Evolutionary conservation across 2,113 vertebrate genomes (phyloP).

Genomic region (Charadrius vociferus): DNA sequence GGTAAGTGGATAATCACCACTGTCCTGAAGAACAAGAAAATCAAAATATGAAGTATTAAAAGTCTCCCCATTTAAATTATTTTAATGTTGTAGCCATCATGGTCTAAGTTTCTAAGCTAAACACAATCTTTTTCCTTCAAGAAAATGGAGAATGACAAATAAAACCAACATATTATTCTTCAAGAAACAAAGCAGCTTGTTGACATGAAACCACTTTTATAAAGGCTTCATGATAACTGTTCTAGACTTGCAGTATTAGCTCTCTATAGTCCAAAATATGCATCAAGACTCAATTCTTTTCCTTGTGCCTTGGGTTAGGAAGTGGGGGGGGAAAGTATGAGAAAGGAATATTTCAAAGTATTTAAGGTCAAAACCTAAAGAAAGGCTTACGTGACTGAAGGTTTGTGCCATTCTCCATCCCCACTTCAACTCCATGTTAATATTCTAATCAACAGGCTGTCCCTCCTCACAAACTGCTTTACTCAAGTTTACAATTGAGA

Average conservation of each 20-base stretch:
- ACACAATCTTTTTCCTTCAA: not conserved
- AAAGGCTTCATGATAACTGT: not conserved
- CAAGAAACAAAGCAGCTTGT: not conserved
- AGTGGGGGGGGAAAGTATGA: not conserved
- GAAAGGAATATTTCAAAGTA: not conserved
- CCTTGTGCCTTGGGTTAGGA: not conserved
- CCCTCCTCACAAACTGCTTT: not conserved
- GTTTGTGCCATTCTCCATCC: not conserved
- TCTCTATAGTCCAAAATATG: not conserved
- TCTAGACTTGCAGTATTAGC: not conserved
- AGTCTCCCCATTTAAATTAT: not conserved
- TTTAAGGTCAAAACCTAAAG: not conserved
- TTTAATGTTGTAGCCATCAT: not conserved
- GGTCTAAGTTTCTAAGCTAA: not conserved
- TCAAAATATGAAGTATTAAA: not conserved
- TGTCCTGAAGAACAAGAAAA: conserved; percentile 83
- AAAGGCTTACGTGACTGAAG: not conserved
- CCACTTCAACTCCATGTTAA: not conserved
- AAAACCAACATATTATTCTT: not conserved
- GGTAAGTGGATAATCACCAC: conserved; percentile 96
- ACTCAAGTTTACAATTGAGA: not conserved
- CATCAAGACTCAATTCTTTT: not conserved
- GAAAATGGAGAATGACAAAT: not conserved
- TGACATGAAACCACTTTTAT: not conserved
- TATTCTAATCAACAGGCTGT: not conserved